Conservation (phyloP, 1,140 invertebrate species). For the Fopius arisanus region DNA sequence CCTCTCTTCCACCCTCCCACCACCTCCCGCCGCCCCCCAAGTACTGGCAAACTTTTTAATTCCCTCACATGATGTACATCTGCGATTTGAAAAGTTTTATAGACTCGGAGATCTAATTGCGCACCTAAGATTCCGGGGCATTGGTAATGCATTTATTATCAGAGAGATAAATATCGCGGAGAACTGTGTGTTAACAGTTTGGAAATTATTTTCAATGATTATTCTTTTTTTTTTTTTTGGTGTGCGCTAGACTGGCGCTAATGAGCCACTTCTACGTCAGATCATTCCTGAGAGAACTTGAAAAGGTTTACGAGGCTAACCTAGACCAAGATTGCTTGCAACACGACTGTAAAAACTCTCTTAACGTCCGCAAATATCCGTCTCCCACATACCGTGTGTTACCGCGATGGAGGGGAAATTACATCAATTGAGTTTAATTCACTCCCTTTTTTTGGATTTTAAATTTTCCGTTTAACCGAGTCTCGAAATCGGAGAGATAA, state of each 20-base stretch:
- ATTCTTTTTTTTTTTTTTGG: background rate
- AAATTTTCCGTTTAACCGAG: too few relatives aligned
- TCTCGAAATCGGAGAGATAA: too few relatives aligned
- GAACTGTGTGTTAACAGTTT: too few relatives aligned
- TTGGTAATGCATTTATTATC: background rate
- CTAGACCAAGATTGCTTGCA: slow-evolving; percentile 34
- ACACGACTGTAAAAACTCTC: slow-evolving; percentile 41
- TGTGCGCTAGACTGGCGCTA: slow-evolving; percentile 28
- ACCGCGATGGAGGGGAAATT: background rate
- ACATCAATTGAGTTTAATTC: background rate
- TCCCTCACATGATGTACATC: background rate
- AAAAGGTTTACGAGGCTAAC: slow-evolving; percentile 40
- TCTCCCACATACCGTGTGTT: background rate
- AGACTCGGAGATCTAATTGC: background rate
- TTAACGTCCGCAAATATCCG: slow-evolving; percentile 17
- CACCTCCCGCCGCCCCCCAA: too few relatives aligned
- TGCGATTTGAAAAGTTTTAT: background rate
- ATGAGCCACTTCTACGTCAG: slow-evolving; percentile 45
- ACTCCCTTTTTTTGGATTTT: too few relatives aligned
- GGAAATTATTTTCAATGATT: too few relatives aligned
- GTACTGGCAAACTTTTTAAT: background rate
- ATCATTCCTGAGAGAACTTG: slow-evolving; percentile 24
- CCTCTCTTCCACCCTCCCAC: background rate
- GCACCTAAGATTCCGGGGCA: background rate
- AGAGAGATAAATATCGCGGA: too few relatives aligned